Evolutionary conservation across 1,140 invertebrate genomes (phyloP).

Genomic region (Drosophila tsacasi): DNA sequence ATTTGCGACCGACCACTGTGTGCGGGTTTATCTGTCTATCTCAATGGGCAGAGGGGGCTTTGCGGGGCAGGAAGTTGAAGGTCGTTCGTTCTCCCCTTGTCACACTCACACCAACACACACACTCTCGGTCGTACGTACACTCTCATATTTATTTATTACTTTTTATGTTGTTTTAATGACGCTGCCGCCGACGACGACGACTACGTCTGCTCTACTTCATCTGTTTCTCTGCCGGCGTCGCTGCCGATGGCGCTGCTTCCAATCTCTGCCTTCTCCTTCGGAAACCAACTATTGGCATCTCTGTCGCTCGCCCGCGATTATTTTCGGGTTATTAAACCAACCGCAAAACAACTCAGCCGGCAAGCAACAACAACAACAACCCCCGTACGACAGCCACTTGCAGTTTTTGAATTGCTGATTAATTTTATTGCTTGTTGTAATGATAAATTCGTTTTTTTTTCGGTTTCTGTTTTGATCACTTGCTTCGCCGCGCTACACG

Average conservation of each 20-base stretch:
- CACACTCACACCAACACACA: slow-evolving; percentile 37
- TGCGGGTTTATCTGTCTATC: slow-evolving; percentile 41
- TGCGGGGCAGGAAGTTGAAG: slow-evolving; percentile 78
- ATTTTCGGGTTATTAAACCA: slow-evolving; percentile 83
- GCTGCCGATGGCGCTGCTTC: slow-evolving; percentile 41
- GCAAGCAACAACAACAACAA: slow-evolving; percentile 36
- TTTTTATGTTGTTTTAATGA: slow-evolving; percentile 84
- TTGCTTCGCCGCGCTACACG: slow-evolving; percentile 69
- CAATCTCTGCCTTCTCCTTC: slow-evolving; percentile 51
- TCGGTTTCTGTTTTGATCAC: slow-evolving; percentile 82
- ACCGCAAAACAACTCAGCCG: slow-evolving; percentile 58
- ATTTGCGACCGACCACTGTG: slow-evolving; percentile 49
- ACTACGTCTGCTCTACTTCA: slow-evolving; percentile 67
- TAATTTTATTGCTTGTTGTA: slow-evolving; percentile 84
- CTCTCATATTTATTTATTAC: slow-evolving; percentile 81
- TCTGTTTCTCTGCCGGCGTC: slow-evolving; percentile 44
- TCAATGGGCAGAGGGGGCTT: slow-evolving; percentile 5
- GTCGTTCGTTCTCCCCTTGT: slow-evolving; percentile 77
- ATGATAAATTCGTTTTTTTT: slow-evolving; percentile 84
- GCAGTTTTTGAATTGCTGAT: slow-evolving; percentile 83
- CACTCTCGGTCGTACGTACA: slow-evolving; percentile 42
- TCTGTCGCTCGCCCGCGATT: slow-evolving; percentile 68
- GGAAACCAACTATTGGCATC: slow-evolving; percentile 60
- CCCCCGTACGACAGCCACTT: slow-evolving; percentile 62
- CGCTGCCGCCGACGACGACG: slow-evolving; percentile 52